Percentiles rank a stretch among this genome's conserved stretches.
These are phyloP conservation scores for Platysteira castanea DNA, from an alignment of 2,113 vertebrate genomes.

Conservation along the genomic window DNA sequence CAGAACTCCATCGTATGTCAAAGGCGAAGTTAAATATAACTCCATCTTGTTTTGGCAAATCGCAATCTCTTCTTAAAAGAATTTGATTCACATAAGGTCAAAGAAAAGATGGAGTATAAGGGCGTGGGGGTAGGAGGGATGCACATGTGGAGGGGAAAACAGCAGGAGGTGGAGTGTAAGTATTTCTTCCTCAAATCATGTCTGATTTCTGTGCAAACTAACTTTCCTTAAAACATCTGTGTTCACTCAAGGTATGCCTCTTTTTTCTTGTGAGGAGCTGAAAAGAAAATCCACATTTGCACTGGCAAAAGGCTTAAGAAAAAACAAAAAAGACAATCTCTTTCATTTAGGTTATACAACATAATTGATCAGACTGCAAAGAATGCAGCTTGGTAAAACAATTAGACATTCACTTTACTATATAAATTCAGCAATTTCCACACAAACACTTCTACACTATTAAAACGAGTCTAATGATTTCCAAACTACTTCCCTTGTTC, in stretches of 20 bases:
- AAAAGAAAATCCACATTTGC: slow-evolving; percentile 8
- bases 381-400: neutral
- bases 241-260: slow-evolving; percentile 48
- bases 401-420: slow-evolving; percentile 20
- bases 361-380: slow-evolving; percentile 20
- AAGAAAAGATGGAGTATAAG: neutral
- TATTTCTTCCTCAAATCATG: slow-evolving; percentile 42
- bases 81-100: neutral
- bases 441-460: neutral
- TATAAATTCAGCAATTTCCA: slow-evolving; percentile 14
- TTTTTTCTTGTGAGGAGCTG: slow-evolving; percentile 25
- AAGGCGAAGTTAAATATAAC: neutral
- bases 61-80: neutral
- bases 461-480: neutral
- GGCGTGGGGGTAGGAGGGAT: neutral
- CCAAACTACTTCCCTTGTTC: neutral
- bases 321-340: neutral
- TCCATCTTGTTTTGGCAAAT: neutral
- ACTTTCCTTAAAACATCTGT: slow-evolving; percentile 54
- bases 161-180: slow-evolving; percentile 23
- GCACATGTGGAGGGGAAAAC: neutral
- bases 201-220: slow-evolving; percentile 13
- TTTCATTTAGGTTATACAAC: neutral
- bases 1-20: neutral
- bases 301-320: neutral